Conservation (phyloP, 2,113 vertebrate genomes). For the Marcusenius ussheri region DNA sequence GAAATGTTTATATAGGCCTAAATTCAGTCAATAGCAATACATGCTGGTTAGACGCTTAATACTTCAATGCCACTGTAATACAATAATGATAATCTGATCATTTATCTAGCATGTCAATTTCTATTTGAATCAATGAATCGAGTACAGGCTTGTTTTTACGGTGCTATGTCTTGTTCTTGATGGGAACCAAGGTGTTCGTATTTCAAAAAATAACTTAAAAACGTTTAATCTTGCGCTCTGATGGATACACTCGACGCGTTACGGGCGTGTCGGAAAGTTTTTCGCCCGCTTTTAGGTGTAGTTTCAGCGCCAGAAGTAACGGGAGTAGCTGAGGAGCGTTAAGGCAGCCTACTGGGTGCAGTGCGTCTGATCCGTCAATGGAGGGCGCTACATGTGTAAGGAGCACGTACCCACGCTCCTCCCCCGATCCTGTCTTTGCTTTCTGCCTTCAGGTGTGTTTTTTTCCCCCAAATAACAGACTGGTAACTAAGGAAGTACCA, state of each 20-base stretch:
- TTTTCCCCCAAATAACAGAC: not conserved
- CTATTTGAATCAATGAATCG: not conserved
- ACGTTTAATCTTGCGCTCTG: not conserved
- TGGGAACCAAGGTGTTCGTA: not conserved
- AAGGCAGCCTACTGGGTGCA: not conserved
- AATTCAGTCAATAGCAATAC: not conserved
- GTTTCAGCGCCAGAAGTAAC: not conserved
- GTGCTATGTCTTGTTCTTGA: not conserved
- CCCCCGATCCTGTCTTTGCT: slow-evolving; percentile 30
- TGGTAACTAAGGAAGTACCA: not conserved
- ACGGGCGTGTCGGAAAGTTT: not conserved
- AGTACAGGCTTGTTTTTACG: not conserved
- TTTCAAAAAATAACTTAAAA: not conserved
- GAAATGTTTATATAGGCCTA: not conserved
- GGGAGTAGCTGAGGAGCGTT: not conserved
- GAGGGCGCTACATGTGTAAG: not conserved
- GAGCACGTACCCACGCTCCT: not conserved
- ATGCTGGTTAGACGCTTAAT: not conserved
- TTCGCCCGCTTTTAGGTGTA: not conserved
- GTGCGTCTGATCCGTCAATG: not conserved
- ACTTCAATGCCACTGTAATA: not conserved
- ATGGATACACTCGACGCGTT: not conserved
- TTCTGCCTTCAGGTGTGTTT: slow-evolving; percentile 1
- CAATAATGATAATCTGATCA: not conserved
- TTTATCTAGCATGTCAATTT: not conserved